Base-by-base conservation (phyloP, 2,888 invertebrate species). In the Standfussiana lucernea region DNA sequence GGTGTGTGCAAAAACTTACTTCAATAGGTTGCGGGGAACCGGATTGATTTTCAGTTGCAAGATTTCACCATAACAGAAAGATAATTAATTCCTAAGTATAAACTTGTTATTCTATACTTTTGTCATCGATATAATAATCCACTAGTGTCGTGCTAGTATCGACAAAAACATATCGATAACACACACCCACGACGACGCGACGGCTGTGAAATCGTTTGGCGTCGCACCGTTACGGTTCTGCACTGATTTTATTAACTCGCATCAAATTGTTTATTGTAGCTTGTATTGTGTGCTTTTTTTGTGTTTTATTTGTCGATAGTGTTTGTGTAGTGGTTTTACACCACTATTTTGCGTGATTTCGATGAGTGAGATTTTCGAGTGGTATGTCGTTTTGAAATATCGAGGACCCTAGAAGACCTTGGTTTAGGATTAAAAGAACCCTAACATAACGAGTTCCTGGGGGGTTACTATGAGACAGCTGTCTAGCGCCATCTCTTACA, bases 241-340 rank as follows among this genome's bases (percentile, higher is more conserved):
- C 75, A 80, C 82, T 88, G 72, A 81, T 93, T 93, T 93, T 91
- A 77, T 89, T 93, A 93, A 94, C 88, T 90, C 89, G 69, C 76
- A 91, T 90, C 91, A 87, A 90, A 90, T 84, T 83, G 86, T 86
- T 83, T 72, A 89, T 89, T 89, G 89, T 90, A 35, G 45, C 42
- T 71, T 69, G 68, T 68, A 80, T 84, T 80, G 73, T 73, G 59
- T 47, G 50, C 21, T 61, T 72, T 78, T 76, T 76, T 40, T 8
- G 35, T 3, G 24, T 83, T 68, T 83, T 68, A 69, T 62, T 77
- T 62, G 28, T 83, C 83, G 73, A 83, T 83, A 59, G 21, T 86
- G 42, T 79, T 83, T 79, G 79, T 83, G 68, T 74, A 56, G 56
- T 42, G 45, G 13, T 68, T 73, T 73, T 42, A 61, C 73, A 56